Base-by-base conservation (phyloP, 2,888 invertebrate species). In the Andrena hattorfiana region DNA sequence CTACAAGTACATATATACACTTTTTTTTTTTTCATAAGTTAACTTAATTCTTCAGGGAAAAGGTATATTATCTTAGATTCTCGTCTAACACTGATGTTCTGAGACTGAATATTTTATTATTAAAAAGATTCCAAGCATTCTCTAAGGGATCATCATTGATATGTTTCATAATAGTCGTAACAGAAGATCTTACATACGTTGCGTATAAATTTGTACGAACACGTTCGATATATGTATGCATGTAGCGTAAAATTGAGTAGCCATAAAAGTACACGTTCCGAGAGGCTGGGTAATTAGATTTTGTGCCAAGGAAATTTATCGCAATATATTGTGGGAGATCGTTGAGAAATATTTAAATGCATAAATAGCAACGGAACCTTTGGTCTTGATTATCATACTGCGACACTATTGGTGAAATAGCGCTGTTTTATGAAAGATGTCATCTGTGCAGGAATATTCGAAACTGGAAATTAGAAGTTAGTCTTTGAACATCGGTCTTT, bases 401-500 rank as follows among this genome's bases (percentile, higher is more conserved):
- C 23, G 42, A 42, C 23, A 68, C 2, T 54, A 7, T 68, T 16
- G 35, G 4, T 4, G 10, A 13, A 28, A 69, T 10, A 54, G 13
- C 8, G 26, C 8, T 10, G 7, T 16, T 48, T 63, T 63, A 20
- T 20, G 30, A 28, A 42, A 56, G 3, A 56, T 73, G 1, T 8
- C 10, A 51, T 10, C 4, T 23, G 1, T 7, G n/a, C 10, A 10
- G 23, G 23, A 35, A 59, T 56, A 62, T 10, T 66, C 23, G 60
- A n/a, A n/a, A 16, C 32, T 26, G 16, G 51, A 28, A 20, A 23
- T 23, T 63, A 26, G 4, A 54, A 20, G 20, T 0, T 10, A 68
- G 76, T 59, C 83, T 89, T 79, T 75, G 85, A 83, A 83, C 79
- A 85, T 76, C 83, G 67, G 76, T 68, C 60, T 62, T 13, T 42